phyloP scores from a whole-genome alignment of 2,113 vertebrate species.

The Passer domesticus region DNA sequence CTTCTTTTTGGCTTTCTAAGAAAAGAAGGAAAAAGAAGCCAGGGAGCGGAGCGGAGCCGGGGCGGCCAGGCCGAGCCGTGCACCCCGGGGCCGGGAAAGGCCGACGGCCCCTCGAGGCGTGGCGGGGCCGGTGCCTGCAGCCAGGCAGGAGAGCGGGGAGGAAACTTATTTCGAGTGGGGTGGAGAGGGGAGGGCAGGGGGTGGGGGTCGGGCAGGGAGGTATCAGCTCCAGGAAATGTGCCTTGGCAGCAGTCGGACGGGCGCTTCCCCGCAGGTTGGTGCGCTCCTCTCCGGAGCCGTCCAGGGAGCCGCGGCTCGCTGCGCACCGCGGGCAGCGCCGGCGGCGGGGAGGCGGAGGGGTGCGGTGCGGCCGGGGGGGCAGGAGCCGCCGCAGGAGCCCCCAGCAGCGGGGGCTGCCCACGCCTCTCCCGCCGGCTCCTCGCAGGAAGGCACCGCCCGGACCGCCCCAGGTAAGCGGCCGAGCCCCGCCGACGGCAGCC shows the following conservation, averaged over 20 bases:
- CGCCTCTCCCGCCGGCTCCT: not conserved
- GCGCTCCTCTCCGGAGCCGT: not conserved
- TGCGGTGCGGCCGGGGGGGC: not conserved
- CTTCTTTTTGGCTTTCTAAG: not conserved
- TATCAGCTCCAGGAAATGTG: slow-evolving; percentile 46
- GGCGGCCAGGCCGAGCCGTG: not conserved
- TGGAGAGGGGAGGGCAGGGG: slow-evolving; percentile 23
- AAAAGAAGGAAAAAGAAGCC: not conserved
- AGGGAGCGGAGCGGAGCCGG: not conserved
- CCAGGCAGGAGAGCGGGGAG: slow-evolving; percentile 49
- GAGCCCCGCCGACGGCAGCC: not conserved
- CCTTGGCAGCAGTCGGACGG: slow-evolving; percentile 33
- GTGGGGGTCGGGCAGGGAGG: slow-evolving; percentile 24
- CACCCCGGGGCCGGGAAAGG: not conserved
- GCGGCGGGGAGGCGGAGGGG: not conserved
- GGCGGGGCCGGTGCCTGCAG: not conserved
- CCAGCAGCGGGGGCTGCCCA: not conserved
- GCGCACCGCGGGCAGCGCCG: not conserved
- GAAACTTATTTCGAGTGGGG: slow-evolving; percentile 38
- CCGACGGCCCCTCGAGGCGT: slow-evolving; percentile 16
- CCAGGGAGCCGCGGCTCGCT: not conserved
- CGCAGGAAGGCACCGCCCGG: not conserved
- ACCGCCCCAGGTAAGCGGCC: slow-evolving; percentile 17
- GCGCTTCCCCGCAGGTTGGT: slow-evolving; percentile 22
- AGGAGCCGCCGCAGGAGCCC: not conserved